These are phyloP conservation scores for Catharus fuscescens DNA, from an alignment of 2,113 vertebrate genomes.

Conservation along the genomic window DNA sequence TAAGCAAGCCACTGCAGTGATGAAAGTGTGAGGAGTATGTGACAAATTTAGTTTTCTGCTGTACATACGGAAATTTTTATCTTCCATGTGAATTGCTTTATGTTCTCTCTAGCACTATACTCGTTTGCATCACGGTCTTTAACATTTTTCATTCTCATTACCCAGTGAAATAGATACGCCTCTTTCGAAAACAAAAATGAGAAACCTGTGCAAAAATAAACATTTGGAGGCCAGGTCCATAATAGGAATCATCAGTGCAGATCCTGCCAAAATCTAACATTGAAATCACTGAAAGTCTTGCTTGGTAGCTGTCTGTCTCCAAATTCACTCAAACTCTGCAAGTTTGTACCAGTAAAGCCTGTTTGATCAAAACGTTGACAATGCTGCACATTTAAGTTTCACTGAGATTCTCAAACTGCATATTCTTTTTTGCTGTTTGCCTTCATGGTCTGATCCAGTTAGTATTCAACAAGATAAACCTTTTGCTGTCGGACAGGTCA, in stretches of 20 bases:
- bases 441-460: not conserved
- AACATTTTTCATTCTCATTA: not conserved
- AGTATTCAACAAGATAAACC: not conserved
- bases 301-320: not conserved
- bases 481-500: not conserved
- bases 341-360: not conserved
- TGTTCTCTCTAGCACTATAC: not conserved
- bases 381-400: not conserved
- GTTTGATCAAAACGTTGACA: not conserved
- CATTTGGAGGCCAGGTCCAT: not conserved
- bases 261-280: not conserved
- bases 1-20: not conserved
- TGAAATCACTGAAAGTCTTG: not conserved
- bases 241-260: not conserved
- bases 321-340: not conserved
- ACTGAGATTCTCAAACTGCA: not conserved
- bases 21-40: not conserved
- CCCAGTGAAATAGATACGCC: not conserved
- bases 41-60: not conserved
- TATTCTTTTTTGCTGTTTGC: not conserved
- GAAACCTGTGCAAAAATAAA: not conserved
- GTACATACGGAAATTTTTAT: not conserved
- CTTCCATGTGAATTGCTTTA: not conserved
- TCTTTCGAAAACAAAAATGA: not conserved
- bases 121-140: not conserved